A percentile compares a stretch with the other conserved stretches of the same genome.
Conservation (phyloP, 2,113 vertebrate species). For the Anolis carolinensis region DNA sequence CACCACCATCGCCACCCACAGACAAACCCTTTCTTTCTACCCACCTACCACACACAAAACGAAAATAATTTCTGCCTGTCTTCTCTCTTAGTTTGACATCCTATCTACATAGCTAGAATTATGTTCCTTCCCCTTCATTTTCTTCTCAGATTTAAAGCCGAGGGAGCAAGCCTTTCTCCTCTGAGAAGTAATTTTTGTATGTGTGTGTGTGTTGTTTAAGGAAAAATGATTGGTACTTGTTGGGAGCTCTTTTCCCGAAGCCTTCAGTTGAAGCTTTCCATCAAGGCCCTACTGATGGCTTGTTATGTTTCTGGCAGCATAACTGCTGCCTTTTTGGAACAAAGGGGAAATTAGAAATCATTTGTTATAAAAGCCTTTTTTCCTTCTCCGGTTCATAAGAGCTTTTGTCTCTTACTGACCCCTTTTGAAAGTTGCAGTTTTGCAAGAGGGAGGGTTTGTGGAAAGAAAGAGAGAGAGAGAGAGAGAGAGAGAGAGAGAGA, state of each 20-base stretch:
- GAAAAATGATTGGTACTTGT: constrained; percentile 80
- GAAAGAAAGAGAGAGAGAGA: constrained; percentile 31
- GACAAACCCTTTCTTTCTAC: not conserved
- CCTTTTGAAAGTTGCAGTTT: constrained; percentile 88
- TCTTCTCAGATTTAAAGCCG: constrained; percentile 60
- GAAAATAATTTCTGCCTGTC: constrained; percentile 24
- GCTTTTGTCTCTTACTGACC: constrained; percentile 91
- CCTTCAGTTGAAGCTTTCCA: constrained; percentile 81
- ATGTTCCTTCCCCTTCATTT: constrained; percentile 29
- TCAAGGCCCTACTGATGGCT: constrained; percentile 76
- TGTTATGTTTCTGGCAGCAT: constrained; percentile 78
- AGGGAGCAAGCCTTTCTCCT: constrained; percentile 66
- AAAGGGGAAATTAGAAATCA: constrained; percentile 97
- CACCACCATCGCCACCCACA: not conserved
- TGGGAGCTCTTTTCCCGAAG: constrained; percentile 66
- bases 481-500: constrained; percentile 17
- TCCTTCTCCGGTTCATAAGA: constrained; percentile 81
- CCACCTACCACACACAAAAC: not conserved
- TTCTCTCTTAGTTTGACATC: constrained; percentile 18
- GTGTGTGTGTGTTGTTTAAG: constrained; percentile 46
- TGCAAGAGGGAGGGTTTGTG: constrained; percentile 50
- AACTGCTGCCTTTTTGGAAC: constrained; percentile 84
- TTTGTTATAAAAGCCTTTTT: constrained; percentile 93
- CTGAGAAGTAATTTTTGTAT: constrained; percentile 70
- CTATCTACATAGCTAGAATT: constrained; percentile 38